Base-by-base conservation (phyloP, 2,888 invertebrate genomes). In the Cantharis rustica region DNA sequence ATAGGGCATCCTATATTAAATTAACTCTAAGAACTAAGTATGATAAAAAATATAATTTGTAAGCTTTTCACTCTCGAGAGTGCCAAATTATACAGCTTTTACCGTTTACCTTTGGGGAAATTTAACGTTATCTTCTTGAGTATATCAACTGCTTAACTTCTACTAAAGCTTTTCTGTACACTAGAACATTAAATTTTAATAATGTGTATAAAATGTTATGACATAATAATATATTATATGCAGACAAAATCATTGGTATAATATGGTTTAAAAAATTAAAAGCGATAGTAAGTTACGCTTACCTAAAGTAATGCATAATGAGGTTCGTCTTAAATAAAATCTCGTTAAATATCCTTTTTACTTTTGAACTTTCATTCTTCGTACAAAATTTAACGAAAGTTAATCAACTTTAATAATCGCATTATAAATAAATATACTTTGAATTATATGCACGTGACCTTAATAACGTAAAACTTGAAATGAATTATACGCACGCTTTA, bases 331-430 rank as follows among this genome's bases (percentile, higher is more conserved):
- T n/a, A 66, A 66, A 66, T 16, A 20, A 66, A 11, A 66, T 20
- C 64, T 66, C 20, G 16, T 66, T 23, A 20, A 66, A 66, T 10
- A n/a, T 66, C n/a, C 7, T 11, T 66, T 66, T 20, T 66, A 20
- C 17, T n/a, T 66, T 20, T n/a, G 17, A 16, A 23, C 64, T 66
- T 66, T 66, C 64, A 66, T 66, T 23, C 64, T 66, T 11, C n/a
- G 7, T 66, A 20, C 64, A 23, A 20, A 20, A 66, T 66, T 66
- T 20, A 66, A 66, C 23, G 64, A 66, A 66, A 66, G 64, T 66
- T 66, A 66, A 66, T 66, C 64, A 66, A 66, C 64, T 66, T 66
- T 66, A 66, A 66, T 66, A 66, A 66, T 66, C 23, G 9, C 20
- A 23, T 66, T 20, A 23, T 66, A 66, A 20, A 16, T 20, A 20